Conservation (phyloP, 2,113 vertebrate genomes). For the Eptesicus fuscus region DNA sequence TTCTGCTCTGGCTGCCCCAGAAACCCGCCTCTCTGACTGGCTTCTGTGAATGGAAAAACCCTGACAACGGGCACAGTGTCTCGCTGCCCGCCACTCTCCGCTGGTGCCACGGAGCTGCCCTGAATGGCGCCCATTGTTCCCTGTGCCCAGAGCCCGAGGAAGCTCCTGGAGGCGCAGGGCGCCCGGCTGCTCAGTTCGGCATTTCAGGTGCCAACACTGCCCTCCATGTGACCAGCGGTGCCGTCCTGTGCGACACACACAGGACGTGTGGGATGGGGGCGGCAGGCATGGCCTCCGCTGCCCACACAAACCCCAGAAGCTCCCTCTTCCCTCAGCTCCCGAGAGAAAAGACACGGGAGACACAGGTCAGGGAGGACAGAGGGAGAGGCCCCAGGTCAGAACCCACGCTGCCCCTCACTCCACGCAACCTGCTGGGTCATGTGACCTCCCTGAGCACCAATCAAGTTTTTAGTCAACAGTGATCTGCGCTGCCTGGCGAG, state of each 20-base stretch:
- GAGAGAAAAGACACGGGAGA: background rate
- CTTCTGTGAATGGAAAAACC: conserved; percentile 41
- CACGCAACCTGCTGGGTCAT: background rate
- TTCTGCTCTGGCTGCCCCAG: background rate
- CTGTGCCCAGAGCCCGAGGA: fast-evolving
- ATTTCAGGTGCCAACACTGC: background rate
- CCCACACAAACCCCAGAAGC: background rate
- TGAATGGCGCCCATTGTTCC: background rate
- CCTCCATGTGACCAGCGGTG: background rate
- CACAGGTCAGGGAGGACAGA: fast-evolving
- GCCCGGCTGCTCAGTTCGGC: background rate
- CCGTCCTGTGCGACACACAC: fast-evolving
- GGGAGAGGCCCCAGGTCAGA: background rate
- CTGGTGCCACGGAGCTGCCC: fast-evolving
- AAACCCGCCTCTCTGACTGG: background rate
- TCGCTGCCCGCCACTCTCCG: fast-evolving
- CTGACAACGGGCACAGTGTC: background rate
- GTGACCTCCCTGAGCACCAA: background rate
- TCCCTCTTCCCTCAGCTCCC: background rate
- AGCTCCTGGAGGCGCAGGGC: background rate
- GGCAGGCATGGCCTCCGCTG: fast-evolving
- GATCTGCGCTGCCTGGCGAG: background rate
- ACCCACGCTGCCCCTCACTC: background rate
- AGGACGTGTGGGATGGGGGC: background rate
- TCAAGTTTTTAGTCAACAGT: background rate